phyloP scores from a whole-genome alignment of 2,888 invertebrate genomes.

The Drosophila prolongata region DNA sequence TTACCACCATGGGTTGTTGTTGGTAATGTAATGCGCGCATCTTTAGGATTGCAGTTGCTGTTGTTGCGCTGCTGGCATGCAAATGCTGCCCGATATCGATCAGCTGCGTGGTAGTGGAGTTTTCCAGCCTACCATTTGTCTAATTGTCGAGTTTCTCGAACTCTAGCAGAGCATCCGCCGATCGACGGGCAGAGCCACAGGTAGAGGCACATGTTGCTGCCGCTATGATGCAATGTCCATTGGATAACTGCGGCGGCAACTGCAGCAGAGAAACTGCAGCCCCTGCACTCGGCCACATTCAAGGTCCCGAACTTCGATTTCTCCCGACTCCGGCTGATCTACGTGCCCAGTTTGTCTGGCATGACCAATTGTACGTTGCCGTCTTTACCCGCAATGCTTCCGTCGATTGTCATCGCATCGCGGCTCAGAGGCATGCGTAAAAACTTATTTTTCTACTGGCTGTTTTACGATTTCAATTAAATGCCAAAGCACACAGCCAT shows the following conservation, averaged over 20 bases:
- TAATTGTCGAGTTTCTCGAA: slow-evolving; percentile 81
- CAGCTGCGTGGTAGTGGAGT: slow-evolving; percentile 62
- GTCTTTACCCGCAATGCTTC: slow-evolving; percentile 75
- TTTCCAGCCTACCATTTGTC: slow-evolving; percentile 55
- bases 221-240: slow-evolving; percentile 74
- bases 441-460: slow-evolving; percentile 53
- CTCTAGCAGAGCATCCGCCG: slow-evolving; percentile 61
- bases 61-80: slow-evolving; percentile 27
- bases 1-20: slow-evolving; percentile 2
- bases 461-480: slow-evolving; percentile 54
- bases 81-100: slow-evolving; percentile 63
- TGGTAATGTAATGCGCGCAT: slow-evolving; percentile 76
- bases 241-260: slow-evolving; percentile 61
- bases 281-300: slow-evolving; percentile 51
- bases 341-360: slow-evolving; percentile 68
- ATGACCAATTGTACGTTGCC: slow-evolving; percentile 64
- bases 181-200: slow-evolving; percentile 32
- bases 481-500: slow-evolving; percentile 44
- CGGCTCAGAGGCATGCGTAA: slow-evolving; percentile 51
- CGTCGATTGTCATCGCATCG: slow-evolving; percentile 69
- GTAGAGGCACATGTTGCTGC: slow-evolving; percentile 2
- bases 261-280: slow-evolving; percentile 65
- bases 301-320: slow-evolving; percentile 79
- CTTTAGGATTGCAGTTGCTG: slow-evolving; percentile 53
- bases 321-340: slow-evolving; percentile 62